Conservation (phyloP, 1,140 invertebrate species). For the Aphis gossypii region DNA sequence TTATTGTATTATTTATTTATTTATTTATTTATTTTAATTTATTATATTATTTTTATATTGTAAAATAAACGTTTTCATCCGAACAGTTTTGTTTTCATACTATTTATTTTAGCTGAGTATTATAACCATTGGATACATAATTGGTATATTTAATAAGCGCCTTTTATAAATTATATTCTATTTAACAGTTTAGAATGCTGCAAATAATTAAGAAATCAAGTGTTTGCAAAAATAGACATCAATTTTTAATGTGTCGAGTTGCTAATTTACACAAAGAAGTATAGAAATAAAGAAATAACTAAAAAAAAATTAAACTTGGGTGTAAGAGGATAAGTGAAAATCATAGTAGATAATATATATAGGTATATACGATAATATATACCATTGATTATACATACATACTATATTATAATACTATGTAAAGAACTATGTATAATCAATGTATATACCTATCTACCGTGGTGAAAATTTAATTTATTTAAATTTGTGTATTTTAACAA, state of each 20-base stretch:
- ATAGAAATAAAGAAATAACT: no score
- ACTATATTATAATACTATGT: no score
- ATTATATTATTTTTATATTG: not conserved
- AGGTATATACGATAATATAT: no score
- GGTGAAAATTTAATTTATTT: not conserved
- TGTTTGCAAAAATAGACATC: not conserved
- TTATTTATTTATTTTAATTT: not conserved
- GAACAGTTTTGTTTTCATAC: not conserved
- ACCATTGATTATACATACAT: no score
- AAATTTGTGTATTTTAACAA: not conserved
- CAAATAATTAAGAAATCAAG: not conserved
- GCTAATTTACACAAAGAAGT: not conserved
- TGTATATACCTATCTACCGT: no score
- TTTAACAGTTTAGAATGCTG: not conserved
- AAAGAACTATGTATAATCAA: no score
- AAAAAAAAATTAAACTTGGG: no score
- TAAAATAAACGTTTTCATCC: conserved; percentile 26
- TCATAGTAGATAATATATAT: no score
- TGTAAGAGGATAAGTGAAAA: not conserved
- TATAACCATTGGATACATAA: not conserved
- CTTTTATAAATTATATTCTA: not conserved
- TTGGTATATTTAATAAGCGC: not conserved
- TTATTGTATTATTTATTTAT: conserved; percentile 28
- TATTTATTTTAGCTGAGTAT: not conserved
- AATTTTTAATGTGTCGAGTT: not conserved